Conservation (phyloP, 2,113 vertebrate species). For the Penelope pileata region DNA sequence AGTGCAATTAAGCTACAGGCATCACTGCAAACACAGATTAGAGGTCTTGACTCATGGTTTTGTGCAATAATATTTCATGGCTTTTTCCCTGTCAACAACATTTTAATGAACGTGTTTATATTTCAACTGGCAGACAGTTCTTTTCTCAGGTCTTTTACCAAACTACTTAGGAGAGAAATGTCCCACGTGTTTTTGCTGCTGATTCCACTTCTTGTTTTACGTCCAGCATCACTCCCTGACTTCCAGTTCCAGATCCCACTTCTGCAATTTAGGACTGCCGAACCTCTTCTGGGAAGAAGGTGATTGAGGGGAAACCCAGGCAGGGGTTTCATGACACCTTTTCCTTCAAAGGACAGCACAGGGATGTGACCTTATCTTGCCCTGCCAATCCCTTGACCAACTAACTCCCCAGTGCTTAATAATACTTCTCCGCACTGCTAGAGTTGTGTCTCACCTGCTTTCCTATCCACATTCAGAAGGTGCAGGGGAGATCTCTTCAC, state of each 20-base stretch:
- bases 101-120: background rate
- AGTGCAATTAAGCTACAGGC: background rate
- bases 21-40: background rate
- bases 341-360: background rate
- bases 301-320: background rate
- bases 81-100: background rate
- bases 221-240: background rate
- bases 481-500: background rate
- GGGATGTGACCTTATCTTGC: background rate
- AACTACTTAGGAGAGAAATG: background rate
- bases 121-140: background rate
- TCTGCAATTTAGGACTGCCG: constrained; percentile 30
- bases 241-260: constrained; percentile 37
- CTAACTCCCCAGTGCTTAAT: background rate
- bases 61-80: background rate
- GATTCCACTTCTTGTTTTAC: constrained; percentile 49
- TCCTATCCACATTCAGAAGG: background rate
- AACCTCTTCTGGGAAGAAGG: background rate
- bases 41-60: constrained; percentile 13
- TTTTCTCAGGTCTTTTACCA: background rate
- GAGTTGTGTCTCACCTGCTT: background rate
- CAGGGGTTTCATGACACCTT: background rate
- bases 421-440: background rate
- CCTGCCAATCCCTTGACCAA: background rate
- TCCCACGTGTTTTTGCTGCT: background rate